Evolutionary conservation across 2,888 invertebrate species (phyloP), one percentile per base, ranked within the genome.

Genomic region (Drosophila austrosaltans): DNA sequence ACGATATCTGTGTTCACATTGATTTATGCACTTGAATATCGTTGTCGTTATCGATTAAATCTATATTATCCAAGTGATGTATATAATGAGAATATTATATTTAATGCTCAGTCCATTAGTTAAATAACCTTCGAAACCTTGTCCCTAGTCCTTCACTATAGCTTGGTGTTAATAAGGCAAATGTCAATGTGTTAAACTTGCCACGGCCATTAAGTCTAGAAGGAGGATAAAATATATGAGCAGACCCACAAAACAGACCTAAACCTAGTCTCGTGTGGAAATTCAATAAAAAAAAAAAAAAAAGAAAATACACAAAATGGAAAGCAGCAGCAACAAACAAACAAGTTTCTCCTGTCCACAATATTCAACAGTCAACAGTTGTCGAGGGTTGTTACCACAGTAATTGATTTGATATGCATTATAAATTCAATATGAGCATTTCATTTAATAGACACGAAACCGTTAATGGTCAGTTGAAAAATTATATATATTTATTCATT

Each of bases 61-160:
- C 22, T 48, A 25, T 48, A 36, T 78, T 70, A 77, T 72, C 79
- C 58, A 75, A 72, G 72, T 66, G 62, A 75, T 78, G 73, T 64
- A 75, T 74, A 71, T 80, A 79, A 84, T 72, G 72, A 78, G 78
- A 68, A 60, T 63, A 78, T 82, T 75, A 77, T 70, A 80, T 80
- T 83, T 69, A 79, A 80, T 73, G 75, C 71, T 53, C 63, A 48
- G 69, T 63, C 70, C 74, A 82, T 82, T 77, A 77, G 78, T 57
- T 77, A 63, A 77, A 72, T 69, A 63, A 69, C 72, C 72, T 67
- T 70, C 67, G 62, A 56, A 53, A 12, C 25, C 20, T 48, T 30
- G 40, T 28, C 16, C 39, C 48, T 40, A 16, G 57, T 67, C 54
- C 66, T 25, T 60, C 58, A 42, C 59, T 16, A 28, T 40, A 16